phyloP scores from a whole-genome alignment of 2,113 vertebrate genomes.

The Cyanoderma ruficeps region DNA sequence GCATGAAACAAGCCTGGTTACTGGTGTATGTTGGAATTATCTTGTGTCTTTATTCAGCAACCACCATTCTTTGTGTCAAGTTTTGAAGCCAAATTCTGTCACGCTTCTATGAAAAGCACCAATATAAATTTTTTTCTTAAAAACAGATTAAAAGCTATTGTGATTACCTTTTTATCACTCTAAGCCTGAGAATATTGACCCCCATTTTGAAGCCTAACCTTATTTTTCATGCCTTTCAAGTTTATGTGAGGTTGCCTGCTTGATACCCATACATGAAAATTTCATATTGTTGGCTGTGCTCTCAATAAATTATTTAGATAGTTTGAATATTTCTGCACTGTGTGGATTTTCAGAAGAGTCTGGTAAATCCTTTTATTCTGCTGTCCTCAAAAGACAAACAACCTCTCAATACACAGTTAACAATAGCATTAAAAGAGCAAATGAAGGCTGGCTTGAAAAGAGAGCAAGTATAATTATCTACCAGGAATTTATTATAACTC shows the following conservation, averaged over 20 bases:
- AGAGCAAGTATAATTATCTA: slow-evolving; percentile 24
- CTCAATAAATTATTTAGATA: slow-evolving; percentile 78
- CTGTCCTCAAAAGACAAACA: slow-evolving; percentile 38
- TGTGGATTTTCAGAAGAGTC: slow-evolving; percentile 66
- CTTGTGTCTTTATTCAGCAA: background rate
- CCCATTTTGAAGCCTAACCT: slow-evolving; percentile 47
- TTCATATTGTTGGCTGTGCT: slow-evolving; percentile 76
- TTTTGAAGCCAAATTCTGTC: background rate
- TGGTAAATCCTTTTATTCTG: slow-evolving; percentile 58
- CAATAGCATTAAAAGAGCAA: slow-evolving; percentile 33
- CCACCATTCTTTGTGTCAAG: background rate
- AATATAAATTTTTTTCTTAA: background rate
- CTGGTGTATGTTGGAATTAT: background rate
- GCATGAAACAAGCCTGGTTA: background rate
- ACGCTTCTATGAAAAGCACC: background rate
- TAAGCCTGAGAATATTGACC: slow-evolving; percentile 33
- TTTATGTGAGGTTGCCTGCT: slow-evolving; percentile 53
- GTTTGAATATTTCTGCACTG: slow-evolving; percentile 66
- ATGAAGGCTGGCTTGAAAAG: background rate
- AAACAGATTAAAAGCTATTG: background rate
- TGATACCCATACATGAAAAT: slow-evolving; percentile 77
- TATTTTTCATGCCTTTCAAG: slow-evolving; percentile 69
- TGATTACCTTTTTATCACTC: slow-evolving; percentile 12
- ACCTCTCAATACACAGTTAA: background rate
- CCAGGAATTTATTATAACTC: background rate